These are phyloP conservation scores for Nomia melanderi DNA, from an alignment of 1,140 invertebrate genomes.

Conservation along the genomic window DNA sequence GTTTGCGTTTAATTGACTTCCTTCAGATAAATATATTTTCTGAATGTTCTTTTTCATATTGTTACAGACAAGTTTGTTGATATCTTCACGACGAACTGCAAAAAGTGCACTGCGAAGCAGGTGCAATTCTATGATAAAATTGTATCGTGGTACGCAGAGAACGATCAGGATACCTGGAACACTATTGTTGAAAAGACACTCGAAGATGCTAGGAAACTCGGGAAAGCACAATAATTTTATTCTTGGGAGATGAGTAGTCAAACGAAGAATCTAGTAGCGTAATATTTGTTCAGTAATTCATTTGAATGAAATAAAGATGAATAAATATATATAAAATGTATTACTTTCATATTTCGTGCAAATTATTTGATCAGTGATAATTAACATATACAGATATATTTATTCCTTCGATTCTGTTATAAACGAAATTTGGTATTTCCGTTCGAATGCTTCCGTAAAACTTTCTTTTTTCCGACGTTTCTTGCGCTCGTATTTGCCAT, in stretches of 20 bases:
- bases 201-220: neutral
- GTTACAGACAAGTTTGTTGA: neutral
- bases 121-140: neutral
- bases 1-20: too few species aligned
- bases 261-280: too few species aligned
- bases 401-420: neutral
- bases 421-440: neutral
- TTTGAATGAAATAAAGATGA: too few species aligned
- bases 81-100: neutral
- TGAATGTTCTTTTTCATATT: too few species aligned
- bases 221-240: neutral
- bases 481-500: neutral
- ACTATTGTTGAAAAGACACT: neutral
- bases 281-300: neutral
- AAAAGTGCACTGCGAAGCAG: neutral
- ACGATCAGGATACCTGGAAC: neutral
- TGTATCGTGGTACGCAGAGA: neutral
- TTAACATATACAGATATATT: too few species aligned
- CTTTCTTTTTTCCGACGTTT: neutral
- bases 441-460: neutral
- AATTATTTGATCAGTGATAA: too few species aligned
- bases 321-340: too few species aligned
- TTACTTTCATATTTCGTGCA: too few species aligned
- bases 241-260: too few species aligned
- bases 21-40: too few species aligned